phyloP scores from a whole-genome alignment of 2,888 invertebrate genomes.

The Ophion ellenae region DNA sequence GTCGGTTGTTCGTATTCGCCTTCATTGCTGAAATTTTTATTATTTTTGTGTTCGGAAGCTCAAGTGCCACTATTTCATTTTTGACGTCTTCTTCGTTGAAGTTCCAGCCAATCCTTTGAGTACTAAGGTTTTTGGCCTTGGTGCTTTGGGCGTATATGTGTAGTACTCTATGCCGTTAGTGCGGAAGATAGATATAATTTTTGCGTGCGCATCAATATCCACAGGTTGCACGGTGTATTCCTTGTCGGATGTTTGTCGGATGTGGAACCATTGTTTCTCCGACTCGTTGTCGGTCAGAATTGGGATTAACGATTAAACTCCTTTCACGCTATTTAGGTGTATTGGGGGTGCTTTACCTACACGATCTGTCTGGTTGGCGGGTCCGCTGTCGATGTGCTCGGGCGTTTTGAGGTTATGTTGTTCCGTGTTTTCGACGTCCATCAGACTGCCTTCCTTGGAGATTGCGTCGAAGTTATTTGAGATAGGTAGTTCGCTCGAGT shows the following conservation, averaged over 20 bases:
- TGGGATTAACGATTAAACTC: not conserved
- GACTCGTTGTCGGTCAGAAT: not conserved
- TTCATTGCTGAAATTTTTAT: slow-evolving; percentile 53
- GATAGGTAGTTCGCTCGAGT: too few relatives aligned
- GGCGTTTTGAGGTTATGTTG: not conserved
- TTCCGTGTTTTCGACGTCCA: not conserved
- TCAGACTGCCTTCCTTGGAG: too few relatives aligned
- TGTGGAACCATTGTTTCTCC: not conserved
- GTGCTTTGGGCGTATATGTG: slow-evolving; percentile 42
- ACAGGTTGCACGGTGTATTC: not conserved
- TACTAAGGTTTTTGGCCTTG: slow-evolving; percentile 33
- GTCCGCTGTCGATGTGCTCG: not conserved
- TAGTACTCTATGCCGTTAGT: slow-evolving; percentile 11
- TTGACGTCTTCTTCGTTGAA: slow-evolving; percentile 49
- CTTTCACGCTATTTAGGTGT: not conserved
- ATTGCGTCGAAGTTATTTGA: too few relatives aligned
- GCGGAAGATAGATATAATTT: not conserved
- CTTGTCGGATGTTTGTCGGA: not conserved
- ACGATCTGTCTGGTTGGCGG: not conserved
- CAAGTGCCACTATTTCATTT: slow-evolving; percentile 6
- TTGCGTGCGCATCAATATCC: not conserved
- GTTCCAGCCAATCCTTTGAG: slow-evolving; percentile 49
- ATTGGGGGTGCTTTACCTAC: slow-evolving; percentile 31
- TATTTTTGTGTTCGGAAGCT: slow-evolving; percentile 43
- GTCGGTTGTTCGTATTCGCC: slow-evolving; percentile 1